phyloP scores from a whole-genome alignment of 2,113 vertebrate genomes.

The Pseudopodoces humilis region DNA sequence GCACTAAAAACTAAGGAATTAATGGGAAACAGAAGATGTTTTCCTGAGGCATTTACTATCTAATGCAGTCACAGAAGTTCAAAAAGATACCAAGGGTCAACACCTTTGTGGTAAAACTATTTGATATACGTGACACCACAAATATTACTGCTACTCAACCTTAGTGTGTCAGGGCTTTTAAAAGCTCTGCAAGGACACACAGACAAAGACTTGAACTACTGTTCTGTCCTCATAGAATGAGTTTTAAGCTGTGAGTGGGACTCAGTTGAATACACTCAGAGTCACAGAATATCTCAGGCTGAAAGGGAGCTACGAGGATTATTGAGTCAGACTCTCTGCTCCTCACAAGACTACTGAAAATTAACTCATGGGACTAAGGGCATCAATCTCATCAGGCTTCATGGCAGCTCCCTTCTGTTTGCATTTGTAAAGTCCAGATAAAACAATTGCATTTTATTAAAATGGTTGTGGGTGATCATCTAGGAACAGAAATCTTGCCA shows the following conservation, averaged over 20 bases:
- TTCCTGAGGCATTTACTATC: not conserved
- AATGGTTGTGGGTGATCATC: not conserved
- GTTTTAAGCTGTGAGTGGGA: not conserved
- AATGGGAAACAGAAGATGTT: not conserved
- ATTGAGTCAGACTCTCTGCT: not conserved
- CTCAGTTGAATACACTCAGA: not conserved
- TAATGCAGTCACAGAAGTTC: not conserved
- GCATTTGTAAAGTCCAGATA: not conserved
- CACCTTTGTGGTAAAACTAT: not conserved
- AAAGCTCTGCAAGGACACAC: not conserved
- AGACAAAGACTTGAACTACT: not conserved
- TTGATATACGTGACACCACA: accelerated
- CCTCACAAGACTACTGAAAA: not conserved
- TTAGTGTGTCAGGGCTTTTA: not conserved
- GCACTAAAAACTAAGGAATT: not conserved
- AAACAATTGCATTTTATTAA: constrained; percentile 10
- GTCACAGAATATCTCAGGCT: not conserved
- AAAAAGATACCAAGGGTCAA: not conserved
- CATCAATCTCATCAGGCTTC: not conserved
- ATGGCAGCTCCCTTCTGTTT: not conserved
- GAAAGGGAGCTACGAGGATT: not conserved
- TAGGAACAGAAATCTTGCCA: constrained; percentile 6
- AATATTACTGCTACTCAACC: not conserved
- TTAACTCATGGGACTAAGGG: not conserved
- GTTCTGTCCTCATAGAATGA: not conserved